Evolutionary conservation across 2,797 vertebrate genomes (phyloP), one percentile per base, ranked within the genome.

Genomic region (Xenops minutus): DNA sequence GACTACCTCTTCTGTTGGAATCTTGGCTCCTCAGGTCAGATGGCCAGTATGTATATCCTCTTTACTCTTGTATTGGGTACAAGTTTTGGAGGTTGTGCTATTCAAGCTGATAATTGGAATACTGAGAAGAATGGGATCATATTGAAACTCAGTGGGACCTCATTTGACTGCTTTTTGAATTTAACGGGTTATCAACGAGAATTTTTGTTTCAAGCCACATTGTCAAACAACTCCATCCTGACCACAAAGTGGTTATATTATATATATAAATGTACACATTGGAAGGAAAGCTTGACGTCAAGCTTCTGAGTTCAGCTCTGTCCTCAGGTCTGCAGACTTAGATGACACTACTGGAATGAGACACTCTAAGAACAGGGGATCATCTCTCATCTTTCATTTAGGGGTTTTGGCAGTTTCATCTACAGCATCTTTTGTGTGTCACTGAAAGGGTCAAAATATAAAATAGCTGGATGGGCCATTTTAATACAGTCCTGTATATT

Each of bases 21-120:
- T 39, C 15, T 30, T 72, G 48, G 12, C 19, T 84, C 19, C 22
- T 49, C 9, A 67, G 12, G 12, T 62, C 16, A 36, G 19, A 26
- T 30, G 52, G 12, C 7, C 51, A 12, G 1, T 27, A 7, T 29
- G 32, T 17, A 7, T 1, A 0, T 55, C 48, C 9, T 22, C 4
- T 3, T 67, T 49, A 44, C 17, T n/a, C 30, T 37, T 24, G 36
- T 27, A 16, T 4, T 37, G 21, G 8, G 12, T 29, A 59, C 10
- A 52, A 11, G 8, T 49, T 54, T 36, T 49, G 4, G 11, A 49
- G 3, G 12, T 30, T 68, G 8, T n/a, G 32, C 12, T 63, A 9
- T 20, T 37, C 14, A 83, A 79, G 21, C 4, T 75, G 24, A 29
- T 29, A 52, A 29, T 19, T n/a, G 56, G 48, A 58, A 32, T 34